These are phyloP conservation scores for Eurosta solidaginis DNA, from an alignment of 1,140 invertebrate genomes.

Conservation along the genomic window DNA sequence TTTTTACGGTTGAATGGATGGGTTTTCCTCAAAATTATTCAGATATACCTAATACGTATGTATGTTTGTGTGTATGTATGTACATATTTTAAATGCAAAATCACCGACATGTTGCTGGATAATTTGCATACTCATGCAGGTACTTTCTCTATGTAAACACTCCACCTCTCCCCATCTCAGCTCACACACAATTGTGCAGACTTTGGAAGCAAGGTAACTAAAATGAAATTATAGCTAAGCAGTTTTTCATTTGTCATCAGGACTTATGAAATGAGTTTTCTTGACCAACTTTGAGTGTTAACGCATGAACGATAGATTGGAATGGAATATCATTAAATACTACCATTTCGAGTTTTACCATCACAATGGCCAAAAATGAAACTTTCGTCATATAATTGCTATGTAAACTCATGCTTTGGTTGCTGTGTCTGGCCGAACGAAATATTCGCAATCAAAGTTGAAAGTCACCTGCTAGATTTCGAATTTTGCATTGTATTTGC, in stretches of 20 bases:
- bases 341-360: constrained; percentile 3
- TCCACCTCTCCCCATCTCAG: not conserved
- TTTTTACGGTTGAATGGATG: constrained; percentile 3
- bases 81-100: constrained; percentile 5
- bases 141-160: not conserved
- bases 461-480: not conserved
- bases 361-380: not conserved
- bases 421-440: not conserved
- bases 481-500: too few species aligned
- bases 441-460: not conserved
- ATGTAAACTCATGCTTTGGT: not conserved
- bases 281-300: constrained; percentile 1
- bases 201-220: not conserved
- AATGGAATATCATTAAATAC: too few species aligned
- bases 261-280: constrained; percentile 23
- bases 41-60: too few species aligned
- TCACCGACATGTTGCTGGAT: not conserved
- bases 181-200: not conserved
- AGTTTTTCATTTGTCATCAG: not conserved
- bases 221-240: not conserved
- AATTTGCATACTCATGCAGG: not conserved
- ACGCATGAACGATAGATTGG: not conserved
- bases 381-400: constrained; percentile 2
- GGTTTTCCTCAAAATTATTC: not conserved
- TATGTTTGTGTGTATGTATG: too few species aligned